A percentile compares a stretch with the other conserved stretches of the same genome.
These are phyloP conservation scores for Phylloscopus collybita DNA, from an alignment of 2,797 vertebrate genomes.

Conservation along the genomic window DNA sequence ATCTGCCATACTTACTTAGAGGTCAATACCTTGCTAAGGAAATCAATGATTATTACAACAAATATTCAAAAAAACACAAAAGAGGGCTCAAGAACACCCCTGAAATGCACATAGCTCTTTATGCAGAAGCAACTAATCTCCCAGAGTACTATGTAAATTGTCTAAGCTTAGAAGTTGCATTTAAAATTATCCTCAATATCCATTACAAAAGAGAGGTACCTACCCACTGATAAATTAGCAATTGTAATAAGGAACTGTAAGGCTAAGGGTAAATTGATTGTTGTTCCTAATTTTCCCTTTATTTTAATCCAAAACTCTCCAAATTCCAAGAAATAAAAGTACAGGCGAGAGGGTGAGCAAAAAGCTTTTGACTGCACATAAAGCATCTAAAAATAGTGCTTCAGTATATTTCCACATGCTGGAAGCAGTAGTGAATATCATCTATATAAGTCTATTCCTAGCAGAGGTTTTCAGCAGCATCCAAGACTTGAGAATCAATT, in stretches of 20 bases:
- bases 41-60: background rate
- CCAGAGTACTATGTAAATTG: slow-evolving; percentile 49
- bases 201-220: slow-evolving; percentile 60
- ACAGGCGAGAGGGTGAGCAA: background rate
- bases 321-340: slow-evolving; percentile 17
- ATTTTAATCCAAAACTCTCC: slow-evolving; percentile 49
- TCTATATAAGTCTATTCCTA: slow-evolving; percentile 28
- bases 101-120: background rate
- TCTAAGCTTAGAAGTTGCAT: slow-evolving; percentile 43
- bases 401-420: background rate
- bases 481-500: slow-evolving; percentile 19
- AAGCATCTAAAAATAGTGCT: slow-evolving; percentile 47
- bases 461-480: slow-evolving; percentile 24
- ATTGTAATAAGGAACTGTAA: slow-evolving; percentile 44
- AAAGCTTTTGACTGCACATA: slow-evolving; percentile 29
- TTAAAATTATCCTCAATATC: slow-evolving; percentile 62
- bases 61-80: background rate
- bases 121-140: background rate
- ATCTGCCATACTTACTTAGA: background rate
- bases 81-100: background rate
- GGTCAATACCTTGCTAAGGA: background rate
- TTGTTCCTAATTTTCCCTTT: slow-evolving; percentile 32
- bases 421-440: slow-evolving; percentile 10
- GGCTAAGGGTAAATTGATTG: slow-evolving; percentile 30
- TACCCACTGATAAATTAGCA: slow-evolving; percentile 42